Base-by-base conservation (phyloP, 2,888 invertebrate species). In the Gasteruption jaculator region DNA sequence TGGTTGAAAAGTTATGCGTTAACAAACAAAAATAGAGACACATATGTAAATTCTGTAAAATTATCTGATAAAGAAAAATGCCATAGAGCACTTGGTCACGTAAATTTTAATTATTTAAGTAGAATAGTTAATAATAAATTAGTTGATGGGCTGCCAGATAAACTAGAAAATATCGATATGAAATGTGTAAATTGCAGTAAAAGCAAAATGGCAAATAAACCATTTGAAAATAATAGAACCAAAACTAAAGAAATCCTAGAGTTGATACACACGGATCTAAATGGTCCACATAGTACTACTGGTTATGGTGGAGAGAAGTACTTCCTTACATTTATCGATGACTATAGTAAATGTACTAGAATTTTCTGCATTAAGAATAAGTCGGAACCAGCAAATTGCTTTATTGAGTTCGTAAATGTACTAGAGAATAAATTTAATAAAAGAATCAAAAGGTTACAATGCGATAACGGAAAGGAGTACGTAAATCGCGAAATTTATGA, bases 61-160 rank as follows among this genome's bases (percentile, higher is more conserved):
- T 43, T 35, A 26, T 14, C 40, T 2, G 10, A 19, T 6, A 48
- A 48, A 42, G 50, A 50, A 44, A 46, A 41, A 39, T 47, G 34
- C 41, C 50, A 50, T 37, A 34, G 45, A 26, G 38, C 33, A n/a
- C 36, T 51, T 5, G 49, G 49, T 7, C 49, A 51, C 40, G 30
- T 49, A 45, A 52, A 49, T 39, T 52, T 50, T 39, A 20, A 46
- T 19, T 41, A 41, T 32, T 27, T 45, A 3, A 32, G 42, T 19
- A 35, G 18, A 18, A 7, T 45, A 20, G 27, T 38, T 8, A 48
- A 41, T 8, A 22, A 41, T 24, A 35, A 45, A 36, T 24, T 45
- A 26, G 8, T 43, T 8, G 40, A 43, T 3, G 37, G 39, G 4
- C 16, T 46, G 24, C 43, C 43, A 8, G 33, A 41, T 5, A 18